Base-by-base conservation (phyloP, 2,113 vertebrate species). In the Hippocampus abdominalis region DNA sequence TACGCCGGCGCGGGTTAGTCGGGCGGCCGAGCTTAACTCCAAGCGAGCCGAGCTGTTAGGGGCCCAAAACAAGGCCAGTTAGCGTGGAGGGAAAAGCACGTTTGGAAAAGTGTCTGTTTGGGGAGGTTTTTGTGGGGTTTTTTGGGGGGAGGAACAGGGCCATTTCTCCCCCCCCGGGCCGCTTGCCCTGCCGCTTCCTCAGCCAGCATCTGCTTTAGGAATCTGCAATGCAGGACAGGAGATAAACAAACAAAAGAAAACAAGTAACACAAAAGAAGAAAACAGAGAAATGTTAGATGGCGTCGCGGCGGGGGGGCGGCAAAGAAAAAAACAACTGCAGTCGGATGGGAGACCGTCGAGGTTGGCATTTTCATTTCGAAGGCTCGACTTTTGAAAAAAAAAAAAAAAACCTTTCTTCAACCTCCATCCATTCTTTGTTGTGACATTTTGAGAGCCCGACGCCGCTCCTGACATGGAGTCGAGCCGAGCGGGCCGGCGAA, bases 181-280 rank as follows among this genome's bases (percentile, higher is more conserved):
- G 93, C 93, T 94, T 93, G 90, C 93, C 94, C 90, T 88, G 91
- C 89, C 89, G 90, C 90, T 93, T 36, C 92, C 87, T 89, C 92
- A 87, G 88, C 87, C 90, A 89, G 91, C 85, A 86, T 89, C 91
- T 85, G 91, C 92, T 94, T 94, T 97, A 98, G 93, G 95, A 93
- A 96, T 96, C 97, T 98, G 95, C 79, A 93, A 95, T 88, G 73
- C 20, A 57, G 8, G 68, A 73, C 81, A 91, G 82, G 89, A 62
- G 72, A 36, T 74, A 40, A 66, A 84, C 67, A 81, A 75, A 87
- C 69, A 82, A 76, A 76, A 29, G 29, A 29, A 29, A 79, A 49
- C 88, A 87, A 80, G 63, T 64, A 42, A 64, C 63, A 84, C 76
- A 83, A 83, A 86, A 84, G 82, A 84, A 87, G 77, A 87, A 89